Conservation (phyloP, 2,113 vertebrate species). For the Speoplatyrhinus poulsoni region DNA sequence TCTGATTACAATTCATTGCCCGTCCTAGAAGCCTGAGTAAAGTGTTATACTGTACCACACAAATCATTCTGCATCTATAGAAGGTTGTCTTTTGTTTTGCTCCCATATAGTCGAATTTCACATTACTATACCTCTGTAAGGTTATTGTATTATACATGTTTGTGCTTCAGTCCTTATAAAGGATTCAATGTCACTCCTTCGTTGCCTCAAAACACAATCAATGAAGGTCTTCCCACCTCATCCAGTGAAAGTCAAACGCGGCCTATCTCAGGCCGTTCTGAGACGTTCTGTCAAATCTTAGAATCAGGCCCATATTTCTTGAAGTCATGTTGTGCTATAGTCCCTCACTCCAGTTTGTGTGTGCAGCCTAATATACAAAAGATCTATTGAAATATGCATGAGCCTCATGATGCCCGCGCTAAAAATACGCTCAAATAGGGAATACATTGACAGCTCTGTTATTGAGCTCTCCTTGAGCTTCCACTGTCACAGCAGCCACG, state of each 20-base stretch:
- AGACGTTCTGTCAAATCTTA: slow-evolving; percentile 80
- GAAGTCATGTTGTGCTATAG: slow-evolving; percentile 76
- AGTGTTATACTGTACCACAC: slow-evolving; percentile 32
- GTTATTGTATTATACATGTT: slow-evolving; percentile 63
- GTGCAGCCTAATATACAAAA: slow-evolving; percentile 80
- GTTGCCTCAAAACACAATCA: slow-evolving; percentile 79
- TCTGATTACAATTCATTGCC: slow-evolving; percentile 68
- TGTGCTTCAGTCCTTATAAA: slow-evolving; percentile 52
- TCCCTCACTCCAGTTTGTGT: slow-evolving; percentile 73
- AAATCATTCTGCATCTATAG: slow-evolving; percentile 16
- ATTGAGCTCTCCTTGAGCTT: slow-evolving; percentile 85
- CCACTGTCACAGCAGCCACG: slow-evolving; percentile 70
- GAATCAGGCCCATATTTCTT: slow-evolving; percentile 83
- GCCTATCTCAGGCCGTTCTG: slow-evolving; percentile 70
- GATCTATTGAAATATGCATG: slow-evolving; percentile 86
- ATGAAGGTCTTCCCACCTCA: slow-evolving; percentile 74
- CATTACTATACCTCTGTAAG: slow-evolving; percentile 31
- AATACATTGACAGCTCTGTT: slow-evolving; percentile 85
- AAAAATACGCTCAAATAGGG: slow-evolving; percentile 85
- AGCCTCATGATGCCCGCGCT: slow-evolving; percentile 79
- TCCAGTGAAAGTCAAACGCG: slow-evolving; percentile 80
- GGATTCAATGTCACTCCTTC: slow-evolving; percentile 76
- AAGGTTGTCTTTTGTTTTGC: slow-evolving; percentile 54
- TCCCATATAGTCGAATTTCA: slow-evolving; percentile 35
- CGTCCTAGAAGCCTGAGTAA: slow-evolving; percentile 43